These are phyloP conservation scores for Alaudala cheleensis DNA, from an alignment of 2,113 vertebrate genomes.

Conservation along the genomic window DNA sequence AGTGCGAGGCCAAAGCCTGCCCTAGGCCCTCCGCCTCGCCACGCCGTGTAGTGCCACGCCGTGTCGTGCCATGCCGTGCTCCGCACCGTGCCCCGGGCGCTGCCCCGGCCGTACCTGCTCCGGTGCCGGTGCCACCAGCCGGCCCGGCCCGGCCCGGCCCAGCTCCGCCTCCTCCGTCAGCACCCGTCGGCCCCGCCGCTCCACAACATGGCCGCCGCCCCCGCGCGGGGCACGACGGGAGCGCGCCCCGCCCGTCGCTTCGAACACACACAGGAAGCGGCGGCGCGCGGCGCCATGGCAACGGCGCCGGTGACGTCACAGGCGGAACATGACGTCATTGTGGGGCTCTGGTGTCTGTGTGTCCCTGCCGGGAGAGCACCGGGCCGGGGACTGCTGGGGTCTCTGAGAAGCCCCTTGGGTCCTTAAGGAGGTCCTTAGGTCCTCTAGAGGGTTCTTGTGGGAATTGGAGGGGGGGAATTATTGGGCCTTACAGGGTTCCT, in stretches of 20 bases:
- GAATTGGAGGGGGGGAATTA: too few species aligned
- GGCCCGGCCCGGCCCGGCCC: constrained; percentile 1
- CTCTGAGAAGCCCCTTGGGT: not conserved
- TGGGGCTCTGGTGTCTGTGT: not conserved
- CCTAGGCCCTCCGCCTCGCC: not conserved
- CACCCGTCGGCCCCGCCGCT: not conserved
- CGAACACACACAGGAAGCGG: constrained; percentile 81
- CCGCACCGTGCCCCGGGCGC: not conserved
- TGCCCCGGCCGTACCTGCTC: not conserved
- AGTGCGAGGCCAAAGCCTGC: not conserved
- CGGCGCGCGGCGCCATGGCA: constrained; percentile 22
- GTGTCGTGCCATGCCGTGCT: not conserved
- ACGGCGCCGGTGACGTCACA: not conserved
- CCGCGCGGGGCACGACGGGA: constrained; percentile 80
- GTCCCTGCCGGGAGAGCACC: not conserved
- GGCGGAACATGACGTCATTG: not conserved
- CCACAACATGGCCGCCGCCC: constrained; percentile 26
- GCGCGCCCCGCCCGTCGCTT: constrained; percentile 63
- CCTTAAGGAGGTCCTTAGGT: too few species aligned
- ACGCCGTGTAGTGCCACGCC: not conserved
- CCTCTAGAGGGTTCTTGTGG: too few species aligned
- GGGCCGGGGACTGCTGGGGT: too few species aligned
- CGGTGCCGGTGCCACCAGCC: not conserved
- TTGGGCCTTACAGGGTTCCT: not conserved
- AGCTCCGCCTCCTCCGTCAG: constrained; percentile 29